Base-by-base conservation (phyloP, 2,113 vertebrate genomes). In the Oreocharis arfaki region DNA sequence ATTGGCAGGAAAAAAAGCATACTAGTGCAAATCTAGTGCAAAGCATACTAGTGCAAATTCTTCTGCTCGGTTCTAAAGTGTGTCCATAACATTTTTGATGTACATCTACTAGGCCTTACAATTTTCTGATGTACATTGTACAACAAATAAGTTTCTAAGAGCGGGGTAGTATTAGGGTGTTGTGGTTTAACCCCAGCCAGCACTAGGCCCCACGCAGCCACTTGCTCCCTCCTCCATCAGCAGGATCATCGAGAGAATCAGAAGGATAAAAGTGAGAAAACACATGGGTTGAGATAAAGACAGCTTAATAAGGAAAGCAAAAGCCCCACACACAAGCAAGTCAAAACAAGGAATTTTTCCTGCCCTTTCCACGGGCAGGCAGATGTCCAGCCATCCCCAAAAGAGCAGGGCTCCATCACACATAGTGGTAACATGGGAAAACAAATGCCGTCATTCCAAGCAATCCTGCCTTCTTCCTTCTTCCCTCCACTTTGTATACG, bases 171-270 rank as follows among this genome's bases (percentile, higher is more conserved):
- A 41, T 8, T 65, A 46, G 21, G 16, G 12, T 37, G 15, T 23
- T 69, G n/a, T 69, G 47, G 26, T 49, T 56, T 77, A 69, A 69
- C 21, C 35, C 14, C 63, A 76, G 32, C 26, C 35, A 84, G 41
- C 49, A 33, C 55, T 56, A 33, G 55, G 21, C 7, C 16, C 7
- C 26, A 7, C 1, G 0, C 15, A 56, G 41, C 30, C 7, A 10
- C 47, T 47, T 59, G 17, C 27, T 89, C 61, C 60, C 19, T 82
- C 9, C 9, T 10, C 30, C 10, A 41, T 46, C 30, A 47, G 14
- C 30, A 55, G 70, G n/a, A 41, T 47, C 30, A 9, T 18, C n/a
- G 30, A 41, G 24, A 76, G 21, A 35, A 53, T 41, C 41, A 52
- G 37, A 52, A 89, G 33, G 23, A 20, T 46, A 46, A 46, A 83